Base-by-base conservation (phyloP, 2,113 vertebrate genomes). In the Dicaeum eximium region DNA sequence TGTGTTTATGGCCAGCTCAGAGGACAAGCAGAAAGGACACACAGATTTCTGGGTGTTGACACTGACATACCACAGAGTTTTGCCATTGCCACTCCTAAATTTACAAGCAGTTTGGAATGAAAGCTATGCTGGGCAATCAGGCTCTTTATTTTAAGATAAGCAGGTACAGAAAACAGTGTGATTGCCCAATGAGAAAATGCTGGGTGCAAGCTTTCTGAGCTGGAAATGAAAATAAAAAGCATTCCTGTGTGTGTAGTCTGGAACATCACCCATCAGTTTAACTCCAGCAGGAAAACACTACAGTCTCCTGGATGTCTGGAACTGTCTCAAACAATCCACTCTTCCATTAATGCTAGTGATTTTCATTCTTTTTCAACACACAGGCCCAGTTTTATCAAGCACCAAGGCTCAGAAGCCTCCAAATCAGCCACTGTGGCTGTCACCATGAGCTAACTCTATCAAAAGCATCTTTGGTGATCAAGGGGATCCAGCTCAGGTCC, bases 201-300 rank as follows among this genome's bases (percentile, higher is more conserved):
- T 61, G 48, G 62, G 79, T 38, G 24, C 35, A 54, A 57, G 37
- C 8, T 48, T 86, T 93, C 70, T 85, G 88, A 90, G 75, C 38
- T 86, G 71, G 75, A 96, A 96, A 79, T 47, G 45, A 64, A 91
- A 95, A 94, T 35, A 81, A 80, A 84, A 58, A 58, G 17, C 23
- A 47, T 60, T 85, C 42, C 54, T 3, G 1, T 50, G 57, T 82
- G 82, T 73, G 33, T 25, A 48, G 35, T 40, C 50, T 93, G 71
- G 74, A 94, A 77, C 21, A 88, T 60, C 53, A 92, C 47, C 61
- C 51, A 78, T 69, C 56, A 66, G 64, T 86, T 90, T 81, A 93
- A 78, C n/a, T 90, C 51, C 80, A 74, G 3, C 10, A 86, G 56
- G 28, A 84, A 87, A 87, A 80, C 15, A 62, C 0, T 0, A 6